These are phyloP conservation scores for Galaxea fascicularis DNA, from an alignment of 92 coral and sea anemone genomes.

Conservation along the genomic window DNA sequence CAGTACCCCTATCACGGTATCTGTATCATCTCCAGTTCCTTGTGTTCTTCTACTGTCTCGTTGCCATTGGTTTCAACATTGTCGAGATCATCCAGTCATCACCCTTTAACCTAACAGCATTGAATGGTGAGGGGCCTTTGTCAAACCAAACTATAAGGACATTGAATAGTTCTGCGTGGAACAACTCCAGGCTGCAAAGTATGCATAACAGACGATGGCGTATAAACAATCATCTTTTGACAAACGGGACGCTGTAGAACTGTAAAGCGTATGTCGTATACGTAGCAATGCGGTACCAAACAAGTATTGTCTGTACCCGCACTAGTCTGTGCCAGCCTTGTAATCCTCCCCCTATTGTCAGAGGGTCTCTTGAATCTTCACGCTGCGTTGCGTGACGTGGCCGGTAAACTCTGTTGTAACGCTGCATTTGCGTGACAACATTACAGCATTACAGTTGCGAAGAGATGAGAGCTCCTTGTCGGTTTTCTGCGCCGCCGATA, in stretches of 20 bases:
- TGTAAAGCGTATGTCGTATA: background rate
- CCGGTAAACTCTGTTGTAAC: too few species aligned
- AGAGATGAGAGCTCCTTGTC: too few species aligned
- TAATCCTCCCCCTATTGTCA: too few species aligned
- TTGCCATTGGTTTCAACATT: slow-evolving; percentile 52
- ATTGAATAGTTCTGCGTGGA: slow-evolving; percentile 3
- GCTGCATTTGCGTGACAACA: too few species aligned
- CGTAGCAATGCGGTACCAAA: too few species aligned
- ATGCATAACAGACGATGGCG: slow-evolving; percentile 30
- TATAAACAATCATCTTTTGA: background rate
- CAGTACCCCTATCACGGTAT: slow-evolving; percentile 38
- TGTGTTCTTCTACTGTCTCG: slow-evolving; percentile 41
- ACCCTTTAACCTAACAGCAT: background rate
- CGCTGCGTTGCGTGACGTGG: too few species aligned
- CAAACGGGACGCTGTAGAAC: background rate
- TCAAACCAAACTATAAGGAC: slow-evolving; percentile 13
- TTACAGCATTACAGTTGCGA: too few species aligned
- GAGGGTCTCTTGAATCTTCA: too few species aligned
- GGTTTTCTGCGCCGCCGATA: too few species aligned
- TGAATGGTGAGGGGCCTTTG: background rate
- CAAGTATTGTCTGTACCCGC: too few species aligned
- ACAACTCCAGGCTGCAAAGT: slow-evolving; percentile 9
- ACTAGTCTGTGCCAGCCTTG: too few species aligned
- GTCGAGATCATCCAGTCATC: slow-evolving; percentile 24
- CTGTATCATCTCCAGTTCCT: slow-evolving; percentile 50